These are phyloP conservation scores for Diarsia brunnea DNA, from an alignment of 2,888 invertebrate genomes.

Conservation along the genomic window DNA sequence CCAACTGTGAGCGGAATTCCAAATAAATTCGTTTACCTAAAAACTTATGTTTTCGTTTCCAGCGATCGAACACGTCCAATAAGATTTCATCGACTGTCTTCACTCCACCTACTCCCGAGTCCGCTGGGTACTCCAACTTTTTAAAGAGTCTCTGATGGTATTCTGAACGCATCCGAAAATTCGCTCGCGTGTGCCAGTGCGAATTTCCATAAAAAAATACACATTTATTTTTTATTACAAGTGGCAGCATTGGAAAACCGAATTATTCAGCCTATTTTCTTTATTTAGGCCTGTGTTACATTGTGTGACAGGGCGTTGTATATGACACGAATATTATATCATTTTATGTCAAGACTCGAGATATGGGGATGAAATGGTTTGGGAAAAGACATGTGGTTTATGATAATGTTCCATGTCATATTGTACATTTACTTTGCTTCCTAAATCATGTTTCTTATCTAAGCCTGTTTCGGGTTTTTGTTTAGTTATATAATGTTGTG, in stretches of 20 bases:
- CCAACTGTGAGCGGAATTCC: not conserved
- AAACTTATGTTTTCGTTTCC: constrained; percentile 65
- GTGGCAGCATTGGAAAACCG: constrained; percentile 38
- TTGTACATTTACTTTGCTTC: constrained; percentile 41
- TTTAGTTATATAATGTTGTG: constrained; percentile 10
- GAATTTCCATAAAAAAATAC: constrained; percentile 63
- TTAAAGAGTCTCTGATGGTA: constrained; percentile 88
- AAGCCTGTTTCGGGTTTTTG: constrained; percentile 25
- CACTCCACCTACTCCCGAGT: constrained; percentile 87
- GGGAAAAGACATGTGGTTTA: constrained; percentile 52
- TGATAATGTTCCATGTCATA: constrained; percentile 42
- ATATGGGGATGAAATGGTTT: constrained; percentile 41
- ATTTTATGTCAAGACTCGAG: constrained; percentile 47
- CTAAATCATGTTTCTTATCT: constrained; percentile 27
- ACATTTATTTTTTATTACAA: constrained; percentile 42
- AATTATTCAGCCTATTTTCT: constrained; percentile 56
- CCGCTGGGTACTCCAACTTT: constrained; percentile 88
- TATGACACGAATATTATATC: constrained; percentile 51
- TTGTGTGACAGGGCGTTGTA: constrained; percentile 39
- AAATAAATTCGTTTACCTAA: not conserved
- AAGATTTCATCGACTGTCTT: constrained; percentile 87
- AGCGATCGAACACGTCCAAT: constrained; percentile 86
- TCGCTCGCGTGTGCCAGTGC: constrained; percentile 73
- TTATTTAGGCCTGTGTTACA: constrained; percentile 51
- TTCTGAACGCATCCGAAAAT: constrained; percentile 67